Evolutionary conservation across 2,113 vertebrate species (phyloP).

Genomic region (Bagarius yarrelli): DNA sequence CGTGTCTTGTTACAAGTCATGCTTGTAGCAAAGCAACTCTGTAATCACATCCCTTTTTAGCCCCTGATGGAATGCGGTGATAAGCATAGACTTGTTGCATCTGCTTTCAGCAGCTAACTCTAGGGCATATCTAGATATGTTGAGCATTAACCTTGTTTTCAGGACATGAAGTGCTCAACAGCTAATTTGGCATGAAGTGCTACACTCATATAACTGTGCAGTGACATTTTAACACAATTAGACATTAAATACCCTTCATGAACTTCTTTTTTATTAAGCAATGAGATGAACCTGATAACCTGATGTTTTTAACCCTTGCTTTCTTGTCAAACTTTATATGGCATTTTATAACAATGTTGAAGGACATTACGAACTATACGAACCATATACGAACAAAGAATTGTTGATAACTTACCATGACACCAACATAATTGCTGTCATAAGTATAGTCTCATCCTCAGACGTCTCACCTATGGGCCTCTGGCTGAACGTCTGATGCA

Average conservation of each 20-base stretch:
- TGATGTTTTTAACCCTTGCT: no score
- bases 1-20: not conserved
- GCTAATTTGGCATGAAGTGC: not conserved
- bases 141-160: slow-evolving; percentile 6
- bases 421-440: no score
- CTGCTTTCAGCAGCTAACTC: slow-evolving; percentile 7
- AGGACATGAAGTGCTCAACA: not conserved
- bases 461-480: no score
- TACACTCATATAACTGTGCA: not conserved
- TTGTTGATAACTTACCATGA: no score
- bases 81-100: slow-evolving; percentile 18
- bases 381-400: no score
- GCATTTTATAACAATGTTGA: no score
- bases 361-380: no score
- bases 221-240: not conserved
- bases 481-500: no score
- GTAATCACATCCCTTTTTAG: slow-evolving; percentile 30
- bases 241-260: not conserved
- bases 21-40: not conserved
- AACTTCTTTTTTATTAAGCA: not conserved
- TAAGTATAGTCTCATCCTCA: no score
- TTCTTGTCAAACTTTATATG: not conserved
- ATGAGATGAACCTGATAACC: not conserved
- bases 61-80: slow-evolving; percentile 21
- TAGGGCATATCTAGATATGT: not conserved